Evolutionary conservation across 2,113 vertebrate genomes (phyloP), one percentile per base, ranked within the genome.

Genomic region (Anas platyrhynchos): DNA sequence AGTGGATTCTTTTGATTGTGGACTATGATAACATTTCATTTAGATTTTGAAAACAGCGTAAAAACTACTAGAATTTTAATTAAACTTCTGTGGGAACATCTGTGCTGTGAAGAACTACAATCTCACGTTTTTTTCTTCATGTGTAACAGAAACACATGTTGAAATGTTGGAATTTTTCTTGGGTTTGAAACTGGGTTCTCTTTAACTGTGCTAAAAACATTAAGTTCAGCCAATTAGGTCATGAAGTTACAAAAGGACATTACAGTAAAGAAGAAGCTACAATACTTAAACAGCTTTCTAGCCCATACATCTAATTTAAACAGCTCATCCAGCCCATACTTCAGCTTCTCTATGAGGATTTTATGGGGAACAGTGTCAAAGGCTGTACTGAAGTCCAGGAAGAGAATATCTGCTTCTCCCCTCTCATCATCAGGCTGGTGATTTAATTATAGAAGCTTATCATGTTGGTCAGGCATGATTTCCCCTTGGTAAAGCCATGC

Each of bases 21-120:
- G 38, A 65, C 58, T 62, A 69, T 13, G 74, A 94, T 76, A 95
- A 62, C 26, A 36, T 87, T 87, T 92, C 50, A 59, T 83, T 88
- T 89, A 59, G 25, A 54, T 83, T 88, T 85, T 80, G 31, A 80
- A 92, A 97, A 26, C 44, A 86, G 52, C 44, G 80, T 55, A 72
- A 91, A 79, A 92, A 76, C 4, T 2, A 68, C 27, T 38, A 34
- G 44, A 88, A 43, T 94, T 91, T 89, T 95, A 95, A 89, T 95
- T 88, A 86, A 91, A 83, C 13, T 55, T 91, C 55, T 80, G 59
- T 77, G 61, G 59, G 59, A 89, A 88, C 76, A 56, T 90, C 50
- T 94, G 76, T 91, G 91, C 89, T 74, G 32, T 89, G 43, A 77
- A 77, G 27, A 85, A 21, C 41, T 54, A 58, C 1, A 3, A 25